Percentiles rank a stretch among this genome's conserved stretches.
phyloP scores from a whole-genome alignment of 2,113 vertebrate species.

The Takifugu bimaculatus region DNA sequence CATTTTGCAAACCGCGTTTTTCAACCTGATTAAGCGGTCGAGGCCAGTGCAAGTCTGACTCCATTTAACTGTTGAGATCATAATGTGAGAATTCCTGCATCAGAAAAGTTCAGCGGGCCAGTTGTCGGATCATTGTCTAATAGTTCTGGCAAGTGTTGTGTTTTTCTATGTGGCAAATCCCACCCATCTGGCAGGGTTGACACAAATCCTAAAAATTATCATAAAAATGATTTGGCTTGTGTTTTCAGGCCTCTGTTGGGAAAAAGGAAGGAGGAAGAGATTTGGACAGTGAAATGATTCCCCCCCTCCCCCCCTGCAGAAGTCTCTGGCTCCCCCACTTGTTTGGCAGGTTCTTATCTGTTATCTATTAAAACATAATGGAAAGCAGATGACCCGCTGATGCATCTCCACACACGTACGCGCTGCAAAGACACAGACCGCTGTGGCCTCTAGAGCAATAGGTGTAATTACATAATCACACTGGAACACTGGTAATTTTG shows the following conservation, averaged over 20 bases:
- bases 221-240: conserved; percentile 35
- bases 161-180: conserved; percentile 56
- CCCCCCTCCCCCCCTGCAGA: conserved; percentile 22
- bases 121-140: conserved; percentile 56
- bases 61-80: conserved; percentile 33
- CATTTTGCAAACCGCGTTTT: too few relatives aligned
- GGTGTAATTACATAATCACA: too few relatives aligned
- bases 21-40: too few relatives aligned
- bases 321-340: conserved; percentile 64
- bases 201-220: conserved; percentile 60
- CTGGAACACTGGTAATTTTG: too few relatives aligned
- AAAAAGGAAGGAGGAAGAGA: too few relatives aligned
- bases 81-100: conserved; percentile 40
- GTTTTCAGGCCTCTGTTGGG: conserved; percentile 14
- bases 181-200: conserved; percentile 57
- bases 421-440: not conserved
- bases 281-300: not conserved
- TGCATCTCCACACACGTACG: conserved; percentile 20
- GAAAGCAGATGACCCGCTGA: conserved; percentile 65
- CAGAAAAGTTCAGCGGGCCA: conserved; percentile 48
- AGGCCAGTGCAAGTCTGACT: conserved; percentile 13
- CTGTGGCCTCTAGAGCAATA: too few relatives aligned
- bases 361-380: conserved; percentile 66
- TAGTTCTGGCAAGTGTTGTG: conserved; percentile 51
- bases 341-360: conserved; percentile 73